Evolutionary conservation across 2,888 invertebrate genomes (phyloP).

Genomic region (Drosophila rubida): DNA sequence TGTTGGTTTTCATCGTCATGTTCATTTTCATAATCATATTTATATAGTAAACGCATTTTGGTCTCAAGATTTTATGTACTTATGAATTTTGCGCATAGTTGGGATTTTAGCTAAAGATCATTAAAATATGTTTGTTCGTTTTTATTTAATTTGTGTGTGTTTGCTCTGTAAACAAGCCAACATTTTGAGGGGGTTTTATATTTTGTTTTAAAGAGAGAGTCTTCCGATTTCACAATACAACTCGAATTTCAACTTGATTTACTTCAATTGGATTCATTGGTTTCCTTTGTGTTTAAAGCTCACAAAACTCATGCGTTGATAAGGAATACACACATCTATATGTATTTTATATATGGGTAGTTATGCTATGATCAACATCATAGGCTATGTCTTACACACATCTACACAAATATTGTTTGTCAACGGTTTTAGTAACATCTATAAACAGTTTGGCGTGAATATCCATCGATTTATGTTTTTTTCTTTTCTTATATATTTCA

Average conservation of each 20-base stretch:
- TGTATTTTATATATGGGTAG: slow-evolving; percentile 18
- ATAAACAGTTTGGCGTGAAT: slow-evolving; percentile 58
- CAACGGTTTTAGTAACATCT: slow-evolving; percentile 67
- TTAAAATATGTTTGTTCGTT: slow-evolving; percentile 22
- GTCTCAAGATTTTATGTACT: slow-evolving; percentile 68
- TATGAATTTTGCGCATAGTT: slow-evolving; percentile 53
- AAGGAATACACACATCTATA: slow-evolving; percentile 26
- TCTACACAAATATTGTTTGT: slow-evolving; percentile 66
- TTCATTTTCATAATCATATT: slow-evolving; percentile 29
- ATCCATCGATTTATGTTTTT: slow-evolving; percentile 27
- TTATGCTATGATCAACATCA: slow-evolving; percentile 17
- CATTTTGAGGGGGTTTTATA: slow-evolving; percentile 22
- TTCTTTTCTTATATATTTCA: slow-evolving; percentile 25
- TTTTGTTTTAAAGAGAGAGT: slow-evolving; percentile 44
- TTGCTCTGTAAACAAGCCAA: slow-evolving; percentile 53
- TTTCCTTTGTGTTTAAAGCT: slow-evolving; percentile 49
- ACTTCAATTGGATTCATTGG: slow-evolving; percentile 31
- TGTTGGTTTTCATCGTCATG: slow-evolving; percentile 1
- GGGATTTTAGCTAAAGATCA: slow-evolving; percentile 36
- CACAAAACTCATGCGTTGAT: slow-evolving; percentile 52
- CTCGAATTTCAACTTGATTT: slow-evolving; percentile 52
- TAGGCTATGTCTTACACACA: slow-evolving; percentile 49
- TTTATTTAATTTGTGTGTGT: slow-evolving; percentile 7
- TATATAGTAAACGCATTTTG: slow-evolving; percentile 73
- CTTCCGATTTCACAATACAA: slow-evolving; percentile 67